These are phyloP conservation scores for Brachyalestes nurse DNA, from an alignment of 2,797 vertebrate species.

Conservation along the genomic window DNA sequence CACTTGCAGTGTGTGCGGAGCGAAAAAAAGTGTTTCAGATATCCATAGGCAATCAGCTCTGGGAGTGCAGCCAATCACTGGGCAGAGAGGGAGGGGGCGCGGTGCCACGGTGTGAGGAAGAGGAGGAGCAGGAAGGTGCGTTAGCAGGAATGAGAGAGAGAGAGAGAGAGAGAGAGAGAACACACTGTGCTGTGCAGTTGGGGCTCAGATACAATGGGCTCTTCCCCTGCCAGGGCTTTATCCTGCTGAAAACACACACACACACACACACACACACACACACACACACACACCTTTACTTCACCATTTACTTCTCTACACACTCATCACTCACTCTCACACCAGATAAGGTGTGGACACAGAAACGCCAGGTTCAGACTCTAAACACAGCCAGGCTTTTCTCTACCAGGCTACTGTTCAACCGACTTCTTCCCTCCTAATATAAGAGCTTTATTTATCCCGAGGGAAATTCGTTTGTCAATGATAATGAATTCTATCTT, in stretches of 20 bases:
- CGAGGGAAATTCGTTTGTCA: no score
- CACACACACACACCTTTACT: neutral
- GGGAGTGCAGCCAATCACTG: constrained; percentile 59
- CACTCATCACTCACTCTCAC: no score
- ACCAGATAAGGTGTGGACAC: no score
- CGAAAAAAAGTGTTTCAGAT: constrained; percentile 36
- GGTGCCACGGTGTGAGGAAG: constrained; percentile 7
- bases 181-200: constrained; percentile 21
- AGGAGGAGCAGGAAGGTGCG: constrained; percentile 40
- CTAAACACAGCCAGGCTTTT: no score
- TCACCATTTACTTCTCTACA: no score
- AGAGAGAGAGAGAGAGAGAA: constrained; percentile 11
- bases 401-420: no score
- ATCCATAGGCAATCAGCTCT: constrained; percentile 49
- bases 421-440: no score
- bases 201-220: neutral
- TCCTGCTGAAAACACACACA: neutral
- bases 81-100: constrained; percentile 44
- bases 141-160: constrained; percentile 10
- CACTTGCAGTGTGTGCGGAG: constrained; percentile 38
- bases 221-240: constrained; percentile 15
- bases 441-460: no score
- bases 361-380: no score
- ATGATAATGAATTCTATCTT: no score
- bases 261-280: neutral